Evolutionary conservation across 1,140 invertebrate species (phyloP), one percentile per base, ranked within the genome.

Genomic region (Apolygus lucorum): DNA sequence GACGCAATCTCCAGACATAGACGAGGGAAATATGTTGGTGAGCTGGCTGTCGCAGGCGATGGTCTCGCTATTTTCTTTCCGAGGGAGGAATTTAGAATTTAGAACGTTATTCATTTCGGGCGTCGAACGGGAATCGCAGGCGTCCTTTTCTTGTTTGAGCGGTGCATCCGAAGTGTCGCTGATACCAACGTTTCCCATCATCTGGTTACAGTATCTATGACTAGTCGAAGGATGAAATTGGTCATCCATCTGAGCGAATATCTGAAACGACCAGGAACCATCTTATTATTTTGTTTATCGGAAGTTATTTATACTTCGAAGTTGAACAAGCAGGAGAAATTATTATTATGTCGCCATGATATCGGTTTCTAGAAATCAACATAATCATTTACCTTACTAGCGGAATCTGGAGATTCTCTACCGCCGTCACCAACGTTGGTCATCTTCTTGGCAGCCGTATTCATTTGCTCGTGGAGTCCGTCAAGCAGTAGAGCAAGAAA

Each of bases 401-500:
- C 4, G 4, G 34, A 42, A 42, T 42, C 4, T 8, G 4, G 17
- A 42, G 34, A 17, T 8, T 42, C 34, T 8, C 34, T 8, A 8
- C 34, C 34, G 17, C 17, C 34, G 4, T 8, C 4, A 42, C 54
- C 54, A 59, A 59, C 22, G 22, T 59, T 59, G 2, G 11, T 13
- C 2, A 13, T 21, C 22, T 74, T 75, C 28, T 68, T 73, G 25
- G 78, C 80, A 42, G 81, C 81, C 70, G 77, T 74, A 72, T 86
- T 87, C 76, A 88, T 81, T 77, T 88, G 85, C 75, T 89, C 87
- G 73, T 89, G 86, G 13, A 90, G 77, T 14, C 84, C 84, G 74
- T 88, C 87, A 71, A 90, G 76, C 14, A 88, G 76, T 11, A 89
- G 78, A 4, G 87, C 87, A 28, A 90, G 78, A 78, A 90, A 89